A percentile compares a stretch with the other conserved stretches of the same genome.
Evolutionary conservation across 53 echinoderm and acorn worm genomes (phyloP).

Genomic region (Henricia sp.): DNA sequence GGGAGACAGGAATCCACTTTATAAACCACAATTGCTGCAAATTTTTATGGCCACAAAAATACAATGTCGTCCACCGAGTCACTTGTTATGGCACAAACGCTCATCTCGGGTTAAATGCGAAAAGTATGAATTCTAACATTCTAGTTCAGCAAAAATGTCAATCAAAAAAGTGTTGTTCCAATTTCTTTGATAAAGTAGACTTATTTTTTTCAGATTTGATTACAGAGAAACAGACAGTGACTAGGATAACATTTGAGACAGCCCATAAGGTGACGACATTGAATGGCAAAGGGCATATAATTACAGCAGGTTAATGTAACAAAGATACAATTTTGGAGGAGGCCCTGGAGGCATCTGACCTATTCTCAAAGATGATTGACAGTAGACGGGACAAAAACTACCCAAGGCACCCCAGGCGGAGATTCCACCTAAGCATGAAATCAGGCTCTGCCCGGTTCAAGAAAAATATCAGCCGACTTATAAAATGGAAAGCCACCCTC

Average conservation of each 20-base stretch:
- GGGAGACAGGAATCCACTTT: constrained; percentile 45
- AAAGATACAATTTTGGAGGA: constrained; percentile 58
- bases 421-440: constrained; percentile 64
- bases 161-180: too few relatives aligned
- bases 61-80: not conserved
- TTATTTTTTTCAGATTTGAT: too few relatives aligned
- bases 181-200: too few relatives aligned
- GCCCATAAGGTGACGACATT: constrained; percentile 15
- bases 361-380: constrained; percentile 62
- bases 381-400: constrained; percentile 51
- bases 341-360: constrained; percentile 34
- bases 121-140: constrained; percentile 18
- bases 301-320: constrained; percentile 53
- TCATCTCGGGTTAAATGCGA: not conserved
- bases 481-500: constrained; percentile 61
- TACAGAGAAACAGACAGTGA: too few relatives aligned
- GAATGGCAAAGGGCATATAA: constrained; percentile 59
- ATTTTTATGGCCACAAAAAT: not conserved
- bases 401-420: constrained; percentile 21
- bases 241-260: not conserved
- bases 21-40: not conserved
- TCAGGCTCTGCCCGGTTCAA: constrained; percentile 53
- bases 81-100: not conserved
- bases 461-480: constrained; percentile 59
- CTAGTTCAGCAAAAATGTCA: not conserved